Conservation (phyloP, 1,140 invertebrate species). For the Phortica variegata region DNA sequence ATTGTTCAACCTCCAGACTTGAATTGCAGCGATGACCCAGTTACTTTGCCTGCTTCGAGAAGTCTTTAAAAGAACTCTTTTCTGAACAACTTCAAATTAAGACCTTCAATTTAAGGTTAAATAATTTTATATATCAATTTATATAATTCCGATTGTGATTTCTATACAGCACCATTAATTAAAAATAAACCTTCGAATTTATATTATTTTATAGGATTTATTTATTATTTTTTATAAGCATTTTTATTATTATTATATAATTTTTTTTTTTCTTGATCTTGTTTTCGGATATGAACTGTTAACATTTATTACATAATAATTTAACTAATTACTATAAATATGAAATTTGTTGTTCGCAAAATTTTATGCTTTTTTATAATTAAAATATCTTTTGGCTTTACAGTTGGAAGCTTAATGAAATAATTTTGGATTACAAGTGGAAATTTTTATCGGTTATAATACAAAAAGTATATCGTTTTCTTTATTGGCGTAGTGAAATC, state of each 20-base stretch:
- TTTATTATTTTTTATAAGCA: conserved; percentile 12
- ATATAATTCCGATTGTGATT: too few species aligned
- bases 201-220: conserved; percentile 17
- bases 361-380: not conserved
- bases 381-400: conserved; percentile 8
- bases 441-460: conserved; percentile 22
- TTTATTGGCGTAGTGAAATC: too few species aligned
- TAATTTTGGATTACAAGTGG: conserved; percentile 28
- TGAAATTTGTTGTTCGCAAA: not conserved
- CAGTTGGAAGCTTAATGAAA: conserved; percentile 7
- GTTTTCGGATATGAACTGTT: conserved; percentile 29
- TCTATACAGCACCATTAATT: too few species aligned
- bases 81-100: too few species aligned
- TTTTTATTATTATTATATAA: conserved; percentile 14
- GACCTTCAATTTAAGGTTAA: too few species aligned
- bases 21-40: too few species aligned
- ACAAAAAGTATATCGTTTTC: conserved; percentile 8
- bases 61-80: too few species aligned
- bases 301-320: conserved; percentile 41
- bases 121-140: conserved; percentile 31
- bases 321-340: conserved; percentile 47
- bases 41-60: too few species aligned
- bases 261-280: conserved; percentile 13
- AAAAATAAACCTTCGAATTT: too few species aligned
- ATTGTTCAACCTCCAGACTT: too few species aligned